Evolutionary conservation across 2,113 vertebrate species (phyloP).

Genomic region (Acrocephalus kingi): DNA sequence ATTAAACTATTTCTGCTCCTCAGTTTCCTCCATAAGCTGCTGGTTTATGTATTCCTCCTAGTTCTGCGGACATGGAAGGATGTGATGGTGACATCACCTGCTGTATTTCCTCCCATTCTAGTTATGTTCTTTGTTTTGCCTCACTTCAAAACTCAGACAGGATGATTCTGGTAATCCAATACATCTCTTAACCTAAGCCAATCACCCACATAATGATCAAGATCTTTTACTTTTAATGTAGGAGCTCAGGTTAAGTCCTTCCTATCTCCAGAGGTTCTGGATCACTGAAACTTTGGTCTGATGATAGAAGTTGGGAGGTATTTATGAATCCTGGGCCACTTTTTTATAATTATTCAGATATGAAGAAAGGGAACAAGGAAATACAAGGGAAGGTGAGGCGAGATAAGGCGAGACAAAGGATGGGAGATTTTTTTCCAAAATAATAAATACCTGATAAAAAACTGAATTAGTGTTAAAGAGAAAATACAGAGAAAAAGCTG

Average conservation of each 20-base stretch:
- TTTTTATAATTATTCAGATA: background rate
- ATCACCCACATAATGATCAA: background rate
- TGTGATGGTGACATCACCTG: background rate
- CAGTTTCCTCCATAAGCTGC: background rate
- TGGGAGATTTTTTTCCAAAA: background rate
- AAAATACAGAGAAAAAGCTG: background rate
- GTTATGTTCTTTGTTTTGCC: background rate
- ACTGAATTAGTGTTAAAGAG: background rate
- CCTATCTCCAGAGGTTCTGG: background rate
- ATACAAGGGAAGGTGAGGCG: background rate
- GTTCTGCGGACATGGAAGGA: background rate
- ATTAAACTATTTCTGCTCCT: background rate
- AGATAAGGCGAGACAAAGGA: background rate
- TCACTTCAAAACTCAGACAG: background rate
- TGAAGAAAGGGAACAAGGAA: background rate
- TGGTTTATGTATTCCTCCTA: background rate
- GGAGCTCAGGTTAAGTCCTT: background rate
- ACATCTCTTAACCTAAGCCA: background rate
- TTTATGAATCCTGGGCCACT: background rate
- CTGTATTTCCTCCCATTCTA: background rate
- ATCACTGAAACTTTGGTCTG: background rate
- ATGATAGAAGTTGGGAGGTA: fast-evolving
- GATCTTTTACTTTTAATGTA: background rate
- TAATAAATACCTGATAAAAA: background rate
- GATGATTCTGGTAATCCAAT: background rate